Percentiles rank a stretch among this genome's conserved stretches.
These are phyloP conservation scores for Phalacrocorax pelagicus DNA, from an alignment of 2,113 vertebrate genomes.

Conservation along the genomic window DNA sequence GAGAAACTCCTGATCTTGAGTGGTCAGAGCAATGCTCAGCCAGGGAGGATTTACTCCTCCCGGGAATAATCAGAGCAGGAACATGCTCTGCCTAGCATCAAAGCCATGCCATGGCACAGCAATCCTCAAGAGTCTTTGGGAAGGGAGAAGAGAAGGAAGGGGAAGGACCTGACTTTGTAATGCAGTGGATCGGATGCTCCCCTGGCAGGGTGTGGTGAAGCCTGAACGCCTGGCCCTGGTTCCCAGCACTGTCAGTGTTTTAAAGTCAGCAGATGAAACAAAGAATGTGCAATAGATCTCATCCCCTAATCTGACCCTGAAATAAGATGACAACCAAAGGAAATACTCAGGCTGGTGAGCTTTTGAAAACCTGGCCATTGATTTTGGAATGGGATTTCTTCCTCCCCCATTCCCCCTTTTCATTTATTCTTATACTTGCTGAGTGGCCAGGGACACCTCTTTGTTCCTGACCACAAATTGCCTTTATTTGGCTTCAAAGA, in stretches of 20 bases:
- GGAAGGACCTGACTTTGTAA: neutral
- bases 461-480: neutral
- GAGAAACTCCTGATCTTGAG: neutral
- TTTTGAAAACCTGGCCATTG: rapidly evolving
- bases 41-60: neutral
- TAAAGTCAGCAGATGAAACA: neutral
- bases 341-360: neutral
- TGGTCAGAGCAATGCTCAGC: neutral
- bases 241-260: neutral
- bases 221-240: neutral
- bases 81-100: neutral
- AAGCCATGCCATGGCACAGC: rapidly evolving
- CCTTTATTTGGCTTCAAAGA: neutral
- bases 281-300: neutral
- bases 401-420: rapidly evolving
- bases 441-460: neutral
- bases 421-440: neutral
- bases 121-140: neutral
- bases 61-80: neutral
- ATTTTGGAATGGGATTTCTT: neutral
- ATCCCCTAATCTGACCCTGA: neutral
- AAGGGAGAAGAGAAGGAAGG: neutral
- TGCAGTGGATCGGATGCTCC: neutral
- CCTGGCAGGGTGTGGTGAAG: neutral
- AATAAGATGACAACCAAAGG: neutral